A percentile compares a stretch with the other conserved stretches of the same genome.
These are phyloP conservation scores for Caenorhabditis plicata DNA, from an alignment of 2,888 invertebrate species.

Conservation along the genomic window DNA sequence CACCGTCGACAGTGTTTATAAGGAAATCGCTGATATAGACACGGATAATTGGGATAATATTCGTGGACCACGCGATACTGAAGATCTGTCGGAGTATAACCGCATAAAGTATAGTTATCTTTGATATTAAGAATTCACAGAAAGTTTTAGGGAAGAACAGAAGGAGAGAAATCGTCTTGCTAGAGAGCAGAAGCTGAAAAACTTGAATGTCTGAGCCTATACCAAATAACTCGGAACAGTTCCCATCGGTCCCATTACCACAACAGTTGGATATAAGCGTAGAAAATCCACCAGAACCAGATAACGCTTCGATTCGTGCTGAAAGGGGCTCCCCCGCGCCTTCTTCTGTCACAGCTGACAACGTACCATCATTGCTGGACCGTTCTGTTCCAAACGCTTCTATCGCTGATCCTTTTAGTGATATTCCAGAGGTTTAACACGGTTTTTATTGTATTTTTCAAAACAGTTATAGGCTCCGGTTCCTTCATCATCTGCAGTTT, in stretches of 20 bases:
- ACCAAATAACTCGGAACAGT: conserved; percentile 16
- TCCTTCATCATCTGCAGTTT: conserved; percentile 15
- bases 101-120: conserved; percentile 30
- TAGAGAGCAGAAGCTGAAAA: conserved; percentile 21
- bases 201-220: conserved; percentile 38
- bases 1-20: conserved; percentile 53
- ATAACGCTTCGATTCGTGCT: conserved; percentile 33
- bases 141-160: conserved; percentile 20
- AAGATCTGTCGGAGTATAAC: conserved; percentile 54
- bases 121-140: neutral
- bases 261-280: conserved; percentile 10
- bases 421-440: neutral
- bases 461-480: conserved; percentile 10
- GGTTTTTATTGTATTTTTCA: neutral
- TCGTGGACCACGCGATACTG: conserved; percentile 61
- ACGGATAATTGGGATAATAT: conserved; percentile 63
- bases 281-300: conserved; percentile 40
- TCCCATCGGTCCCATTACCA: no score
- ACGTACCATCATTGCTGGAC: conserved; percentile 19
- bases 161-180: conserved; percentile 20
- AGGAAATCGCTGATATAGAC: conserved; percentile 54
- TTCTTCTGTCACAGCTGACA: conserved; percentile 35
- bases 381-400: conserved; percentile 3
- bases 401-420: conserved; percentile 8
- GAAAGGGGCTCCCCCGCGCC: conserved; percentile 38